Percentiles rank a stretch among this genome's conserved stretches.
Conservation (phyloP, 2,113 vertebrate species). For the Myotis yumanensis region DNA sequence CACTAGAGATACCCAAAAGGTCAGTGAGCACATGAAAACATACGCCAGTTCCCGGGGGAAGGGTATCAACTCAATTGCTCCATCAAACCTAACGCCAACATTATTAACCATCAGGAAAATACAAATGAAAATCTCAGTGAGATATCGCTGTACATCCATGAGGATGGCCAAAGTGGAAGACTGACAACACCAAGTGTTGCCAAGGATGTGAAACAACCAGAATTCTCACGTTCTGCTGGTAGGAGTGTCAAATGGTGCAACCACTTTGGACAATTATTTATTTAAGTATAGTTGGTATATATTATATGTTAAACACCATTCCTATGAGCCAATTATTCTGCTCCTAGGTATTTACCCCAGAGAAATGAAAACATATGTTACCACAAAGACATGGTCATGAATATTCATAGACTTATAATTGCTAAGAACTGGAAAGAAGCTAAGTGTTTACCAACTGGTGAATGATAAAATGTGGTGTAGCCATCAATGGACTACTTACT, state of each 20-base stretch:
- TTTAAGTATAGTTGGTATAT: background rate
- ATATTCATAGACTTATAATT: background rate
- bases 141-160: background rate
- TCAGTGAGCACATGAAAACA: background rate
- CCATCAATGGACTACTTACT: background rate
- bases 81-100: background rate
- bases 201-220: background rate
- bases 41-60: background rate
- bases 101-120: slow-evolving; percentile 4
- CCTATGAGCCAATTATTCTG: background rate
- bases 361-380: slow-evolving; percentile 11
- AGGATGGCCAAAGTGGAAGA: background rate
- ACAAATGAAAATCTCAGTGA: background rate
- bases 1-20: background rate
- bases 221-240: background rate
- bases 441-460: background rate
- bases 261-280: background rate
- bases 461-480: background rate
- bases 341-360: background rate
- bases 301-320: background rate
- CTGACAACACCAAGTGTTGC: background rate
- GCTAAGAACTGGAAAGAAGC: background rate
- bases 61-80: too few species aligned
- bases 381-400: background rate
- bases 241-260: background rate